Percentiles rank a stretch among this genome's conserved stretches.
phyloP scores from a whole-genome alignment of 1,140 invertebrate species.

The Danaus melanippus region DNA sequence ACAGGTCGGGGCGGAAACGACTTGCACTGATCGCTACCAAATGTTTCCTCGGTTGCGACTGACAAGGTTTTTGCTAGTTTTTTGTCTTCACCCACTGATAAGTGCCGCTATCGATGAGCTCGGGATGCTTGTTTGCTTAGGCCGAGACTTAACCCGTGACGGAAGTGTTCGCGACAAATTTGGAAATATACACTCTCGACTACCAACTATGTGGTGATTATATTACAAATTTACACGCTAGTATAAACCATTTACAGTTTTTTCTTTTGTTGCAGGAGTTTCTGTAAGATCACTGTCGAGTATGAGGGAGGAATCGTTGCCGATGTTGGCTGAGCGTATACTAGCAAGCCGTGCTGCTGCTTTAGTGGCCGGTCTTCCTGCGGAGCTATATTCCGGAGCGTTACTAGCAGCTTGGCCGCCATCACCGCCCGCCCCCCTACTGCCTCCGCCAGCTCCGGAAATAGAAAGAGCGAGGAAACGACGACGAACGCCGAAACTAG shows the following conservation, averaged over 20 bases:
- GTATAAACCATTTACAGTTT: slow-evolving; percentile 7
- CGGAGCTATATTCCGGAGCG: slow-evolving; percentile 65
- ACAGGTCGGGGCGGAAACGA: slow-evolving; percentile 70
- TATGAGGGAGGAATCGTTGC: slow-evolving; percentile 66
- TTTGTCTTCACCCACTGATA: slow-evolving; percentile 57
- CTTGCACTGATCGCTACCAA: slow-evolving; percentile 70
- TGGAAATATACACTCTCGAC: not conserved
- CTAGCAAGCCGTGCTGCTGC: slow-evolving; percentile 64
- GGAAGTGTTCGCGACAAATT: slow-evolving; percentile 44
- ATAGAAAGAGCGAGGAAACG: slow-evolving; percentile 66
- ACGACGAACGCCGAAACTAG: slow-evolving; percentile 56
- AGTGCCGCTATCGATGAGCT: slow-evolving; percentile 67
- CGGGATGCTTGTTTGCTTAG: slow-evolving; percentile 57
- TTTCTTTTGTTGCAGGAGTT: slow-evolving; percentile 56
- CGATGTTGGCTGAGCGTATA: slow-evolving; percentile 63
- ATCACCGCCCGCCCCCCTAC: slow-evolving; percentile 57
- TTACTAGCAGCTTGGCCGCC: slow-evolving; percentile 62
- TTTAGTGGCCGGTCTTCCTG: slow-evolving; percentile 61
- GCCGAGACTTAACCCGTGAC: slow-evolving; percentile 44
- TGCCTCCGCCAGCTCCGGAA: slow-evolving; percentile 58
- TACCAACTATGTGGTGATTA: too few relatives aligned
- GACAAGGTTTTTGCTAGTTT: slow-evolving; percentile 61
- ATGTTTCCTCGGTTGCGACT: slow-evolving; percentile 63
- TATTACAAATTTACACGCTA: too few relatives aligned
- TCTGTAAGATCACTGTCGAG: slow-evolving; percentile 64